phyloP scores from a whole-genome alignment of 2,888 invertebrate species.

The Drosophila subquinaria region DNA sequence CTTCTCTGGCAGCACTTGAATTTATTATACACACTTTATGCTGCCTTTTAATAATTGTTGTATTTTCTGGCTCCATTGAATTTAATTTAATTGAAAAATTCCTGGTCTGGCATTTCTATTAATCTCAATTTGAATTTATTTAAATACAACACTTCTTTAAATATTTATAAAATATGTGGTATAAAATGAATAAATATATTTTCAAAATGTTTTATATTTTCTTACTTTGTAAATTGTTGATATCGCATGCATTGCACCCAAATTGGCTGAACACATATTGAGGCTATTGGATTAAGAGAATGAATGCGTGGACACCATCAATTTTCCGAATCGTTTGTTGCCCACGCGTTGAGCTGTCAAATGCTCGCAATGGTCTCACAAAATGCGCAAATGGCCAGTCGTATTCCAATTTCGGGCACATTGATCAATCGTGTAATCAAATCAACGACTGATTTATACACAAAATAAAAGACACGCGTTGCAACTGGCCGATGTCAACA shows the following conservation, averaged over 20 bases:
- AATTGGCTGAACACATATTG: conserved; percentile 8
- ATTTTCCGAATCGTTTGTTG: conserved; percentile 66
- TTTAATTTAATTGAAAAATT: conserved; percentile 3
- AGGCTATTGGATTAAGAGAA: conserved; percentile 22
- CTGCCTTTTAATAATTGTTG: background rate
- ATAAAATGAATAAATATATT: background rate
- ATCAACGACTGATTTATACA: conserved; percentile 48
- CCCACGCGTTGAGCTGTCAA: conserved; percentile 61
- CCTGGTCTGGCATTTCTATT: background rate
- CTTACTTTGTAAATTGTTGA: conserved; percentile 46
- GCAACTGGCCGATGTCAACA: conserved; percentile 33
- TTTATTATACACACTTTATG: background rate
- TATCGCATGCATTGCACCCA: conserved; percentile 30
- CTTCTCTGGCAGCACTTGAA: conserved; percentile 4
- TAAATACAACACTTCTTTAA: background rate
- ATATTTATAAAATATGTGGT: background rate
- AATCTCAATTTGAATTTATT: background rate
- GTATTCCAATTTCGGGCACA: conserved; percentile 8
- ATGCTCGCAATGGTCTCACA: conserved; percentile 45
- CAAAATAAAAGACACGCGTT: conserved; percentile 3
- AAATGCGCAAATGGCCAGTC: conserved; percentile 7
- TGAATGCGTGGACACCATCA: conserved; percentile 61
- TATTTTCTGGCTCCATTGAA: conserved; percentile 1
- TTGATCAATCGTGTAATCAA: conserved; percentile 56
- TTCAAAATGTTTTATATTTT: background rate